Percentiles rank a stretch among this genome's conserved stretches.
These are phyloP conservation scores for Lampris megalopsis DNA, from an alignment of 2,113 vertebrate species.

Conservation along the genomic window DNA sequence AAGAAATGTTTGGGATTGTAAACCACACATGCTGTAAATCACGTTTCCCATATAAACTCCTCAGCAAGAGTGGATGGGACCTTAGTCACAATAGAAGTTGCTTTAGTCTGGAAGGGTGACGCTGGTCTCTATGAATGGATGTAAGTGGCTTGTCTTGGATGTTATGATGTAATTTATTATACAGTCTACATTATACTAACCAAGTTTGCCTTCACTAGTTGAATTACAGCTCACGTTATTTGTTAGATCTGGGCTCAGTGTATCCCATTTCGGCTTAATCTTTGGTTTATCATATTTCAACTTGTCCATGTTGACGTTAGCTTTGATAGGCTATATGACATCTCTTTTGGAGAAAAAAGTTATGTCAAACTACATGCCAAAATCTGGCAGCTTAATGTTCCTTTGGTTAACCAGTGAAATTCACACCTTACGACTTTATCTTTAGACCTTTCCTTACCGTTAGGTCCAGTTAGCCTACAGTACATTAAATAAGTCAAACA, in stretches of 20 bases:
- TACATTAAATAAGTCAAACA: no score
- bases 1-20: slow-evolving; percentile 45
- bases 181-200: slow-evolving; percentile 12
- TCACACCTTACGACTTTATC: no score
- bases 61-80: neutral
- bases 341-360: neutral
- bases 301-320: no score
- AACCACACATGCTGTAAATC: slow-evolving; percentile 60
- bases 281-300: no score
- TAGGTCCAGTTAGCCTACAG: no score
- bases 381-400: no score
- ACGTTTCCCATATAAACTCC: slow-evolving; percentile 22
- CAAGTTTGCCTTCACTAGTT: no score
- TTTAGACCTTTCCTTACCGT: no score
- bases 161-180: slow-evolving; percentile 14
- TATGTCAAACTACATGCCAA: neutral
- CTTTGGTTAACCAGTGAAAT: no score
- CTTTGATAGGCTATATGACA: neutral
- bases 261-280: neutral
- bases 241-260: slow-evolving; percentile 12
- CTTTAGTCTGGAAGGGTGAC: neutral
- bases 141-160: slow-evolving; percentile 9
- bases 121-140: slow-evolving; percentile 1
- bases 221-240: neutral
- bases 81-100: neutral